Conservation (phyloP, 2,888 invertebrate genomes). For the Pachymerium ferrugineum region DNA sequence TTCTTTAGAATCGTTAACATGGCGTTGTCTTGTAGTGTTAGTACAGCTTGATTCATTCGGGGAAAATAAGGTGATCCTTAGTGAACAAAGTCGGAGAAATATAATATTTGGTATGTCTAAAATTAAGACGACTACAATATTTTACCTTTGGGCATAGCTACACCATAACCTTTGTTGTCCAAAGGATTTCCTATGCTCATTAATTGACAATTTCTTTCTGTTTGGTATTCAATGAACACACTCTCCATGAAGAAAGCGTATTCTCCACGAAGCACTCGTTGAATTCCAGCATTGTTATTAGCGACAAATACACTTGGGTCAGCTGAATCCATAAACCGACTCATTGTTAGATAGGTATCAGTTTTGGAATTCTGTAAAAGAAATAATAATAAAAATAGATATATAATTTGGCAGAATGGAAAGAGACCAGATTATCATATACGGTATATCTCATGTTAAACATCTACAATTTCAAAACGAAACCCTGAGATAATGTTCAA, state of each 20-base stretch:
- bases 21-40: slow-evolving; percentile 93
- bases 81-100: too few relatives aligned
- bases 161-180: slow-evolving; percentile 92
- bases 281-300: slow-evolving; percentile 83
- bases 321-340: neutral
- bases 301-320: slow-evolving; percentile 43
- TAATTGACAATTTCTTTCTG: slow-evolving; percentile 81
- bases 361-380: neutral
- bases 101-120: too few relatives aligned
- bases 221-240: slow-evolving; percentile 89
- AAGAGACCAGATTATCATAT: too few relatives aligned
- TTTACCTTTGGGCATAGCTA: slow-evolving; percentile 84
- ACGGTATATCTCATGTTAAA: too few relatives aligned
- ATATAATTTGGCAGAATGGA: too few relatives aligned
- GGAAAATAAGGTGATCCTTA: slow-evolving; percentile 89
- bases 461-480: too few relatives aligned
- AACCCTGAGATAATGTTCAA: too few relatives aligned
- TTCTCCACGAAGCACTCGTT: slow-evolving; percentile 70
- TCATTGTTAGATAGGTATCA: neutral
- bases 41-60: slow-evolving; percentile 86
- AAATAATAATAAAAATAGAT: too few relatives aligned
- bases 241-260: slow-evolving; percentile 98
- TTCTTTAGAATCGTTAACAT: slow-evolving; percentile 86
- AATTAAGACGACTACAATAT: too few relatives aligned
- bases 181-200: slow-evolving; percentile 84